Evolutionary conservation across 2,888 invertebrate genomes (phyloP), one percentile per base, ranked within the genome.

Genomic region (Eilema griseolum): DNA sequence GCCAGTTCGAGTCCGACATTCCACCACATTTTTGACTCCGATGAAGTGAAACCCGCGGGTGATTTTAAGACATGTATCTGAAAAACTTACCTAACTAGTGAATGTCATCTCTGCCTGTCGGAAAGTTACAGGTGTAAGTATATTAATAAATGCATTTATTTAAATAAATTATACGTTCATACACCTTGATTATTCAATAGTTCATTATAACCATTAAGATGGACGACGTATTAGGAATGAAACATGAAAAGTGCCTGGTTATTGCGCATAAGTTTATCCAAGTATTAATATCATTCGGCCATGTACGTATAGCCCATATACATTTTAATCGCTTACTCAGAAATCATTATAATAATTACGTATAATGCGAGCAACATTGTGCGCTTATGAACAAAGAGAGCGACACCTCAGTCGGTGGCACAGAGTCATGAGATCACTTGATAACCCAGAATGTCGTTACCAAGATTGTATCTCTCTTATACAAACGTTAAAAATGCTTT

Each of bases 341-440:
- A 79, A 79, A 82, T 81, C 78, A 82, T 86, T 85, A 85, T 79
- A 80, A 85, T 85, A 86, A 86, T 86, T 83, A 86, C 79, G 76
- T 80, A 71, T 84, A 83, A 83, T 85, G 66, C 72, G 75, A 74
- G 78, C 82, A 83, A 86, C 85, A 83, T 82, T 84, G 86, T 85
- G 79, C 65, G 73, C 77, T 80, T 76, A 78, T 75, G 78, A 83
- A 80, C 82, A 83, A 83, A 84, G 77, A 78, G 82, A 76, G 75
- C 83, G 83, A 82, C 82, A 80, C 78, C 71, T 82, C 74, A 65
- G 61, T 72, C 71, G 64, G 57, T 31, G 71, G 60, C 66, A 74
- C 66, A 70, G 76, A 77, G 41, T 41, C 41, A 72, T 65, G 69
- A 75, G 79, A 81, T 81, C 70, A 65, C 68, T 63, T 67, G 83